These are phyloP conservation scores for Hyaena hyaena DNA, from an alignment of 2,113 vertebrate species.

Conservation along the genomic window DNA sequence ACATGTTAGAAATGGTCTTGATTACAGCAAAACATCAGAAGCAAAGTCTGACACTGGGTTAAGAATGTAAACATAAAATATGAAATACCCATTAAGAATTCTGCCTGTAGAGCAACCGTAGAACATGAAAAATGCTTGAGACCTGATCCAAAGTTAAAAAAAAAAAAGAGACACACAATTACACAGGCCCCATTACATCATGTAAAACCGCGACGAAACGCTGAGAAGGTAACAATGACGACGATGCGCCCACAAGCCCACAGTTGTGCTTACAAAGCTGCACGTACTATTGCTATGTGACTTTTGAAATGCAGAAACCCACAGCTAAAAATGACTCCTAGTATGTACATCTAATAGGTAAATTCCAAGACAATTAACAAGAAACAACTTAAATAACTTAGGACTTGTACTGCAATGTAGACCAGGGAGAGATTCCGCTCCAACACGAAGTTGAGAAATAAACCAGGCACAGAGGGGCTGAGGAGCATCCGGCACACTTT, in stretches of 20 bases:
- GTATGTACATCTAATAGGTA: not conserved
- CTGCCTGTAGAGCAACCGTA: not conserved
- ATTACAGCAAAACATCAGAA: not conserved
- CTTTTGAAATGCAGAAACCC: not conserved
- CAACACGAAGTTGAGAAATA: not conserved
- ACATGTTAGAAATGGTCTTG: not conserved
- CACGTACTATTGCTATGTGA: not conserved
- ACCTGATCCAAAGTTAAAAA: not conserved
- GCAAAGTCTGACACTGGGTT: not conserved
- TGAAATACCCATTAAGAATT: not conserved
- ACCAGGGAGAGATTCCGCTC: constrained; percentile 2
- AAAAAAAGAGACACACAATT: not conserved
- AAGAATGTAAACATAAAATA: not conserved
- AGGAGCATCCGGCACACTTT: not conserved
- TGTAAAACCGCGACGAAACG: not conserved
- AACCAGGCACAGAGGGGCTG: not conserved
- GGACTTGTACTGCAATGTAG: not conserved
- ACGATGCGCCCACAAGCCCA: not conserved
- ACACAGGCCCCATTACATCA: not conserved
- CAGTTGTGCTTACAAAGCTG: not conserved
- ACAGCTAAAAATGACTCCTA: not conserved
- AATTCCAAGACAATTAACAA: not conserved
- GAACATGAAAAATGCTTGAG: not conserved
- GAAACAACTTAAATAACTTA: not conserved
- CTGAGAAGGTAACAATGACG: not conserved